phyloP scores from a whole-genome alignment of 1,140 invertebrate species.

The Acromyrmex heyeri region DNA sequence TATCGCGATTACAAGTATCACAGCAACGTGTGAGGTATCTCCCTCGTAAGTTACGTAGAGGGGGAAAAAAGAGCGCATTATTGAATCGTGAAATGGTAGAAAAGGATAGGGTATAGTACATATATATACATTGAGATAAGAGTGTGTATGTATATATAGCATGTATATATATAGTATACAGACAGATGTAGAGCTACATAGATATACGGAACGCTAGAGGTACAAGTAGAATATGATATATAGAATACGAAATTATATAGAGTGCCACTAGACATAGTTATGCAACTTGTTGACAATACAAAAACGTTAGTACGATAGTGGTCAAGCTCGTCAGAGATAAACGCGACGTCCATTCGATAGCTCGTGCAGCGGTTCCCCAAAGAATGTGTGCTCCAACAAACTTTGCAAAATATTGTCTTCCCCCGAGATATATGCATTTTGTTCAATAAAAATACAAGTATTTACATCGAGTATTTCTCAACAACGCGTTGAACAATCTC shows the following conservation, averaged over 20 bases:
- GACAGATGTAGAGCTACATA: conserved; percentile 78
- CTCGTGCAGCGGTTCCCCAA: not conserved
- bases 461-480: conserved; percentile 32
- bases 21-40: conserved; percentile 28
- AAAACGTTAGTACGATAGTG: conserved; percentile 66
- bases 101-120: conserved; percentile 71
- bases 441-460: conserved; percentile 31
- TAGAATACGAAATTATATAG: conserved; percentile 67
- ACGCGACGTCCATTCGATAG: conserved; percentile 36
- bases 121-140: conserved; percentile 74
- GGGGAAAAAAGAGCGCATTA: not conserved
- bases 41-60: not conserved
- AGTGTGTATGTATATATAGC: conserved; percentile 73
- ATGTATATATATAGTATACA: conserved; percentile 76
- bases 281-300: conserved; percentile 68
- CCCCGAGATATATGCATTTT: conserved; percentile 29
- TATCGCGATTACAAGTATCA: conserved; percentile 38
- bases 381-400: not conserved
- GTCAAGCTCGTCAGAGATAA: conserved; percentile 65
- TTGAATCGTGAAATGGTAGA: conserved; percentile 28
- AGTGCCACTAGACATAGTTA: conserved; percentile 66
- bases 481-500: conserved; percentile 21
- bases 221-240: conserved; percentile 69
- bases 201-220: conserved; percentile 74
- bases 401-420: conserved; percentile 31